Evolutionary conservation across 2,888 invertebrate genomes (phyloP).

Genomic region (Acanthosepion lycidas): DNA sequence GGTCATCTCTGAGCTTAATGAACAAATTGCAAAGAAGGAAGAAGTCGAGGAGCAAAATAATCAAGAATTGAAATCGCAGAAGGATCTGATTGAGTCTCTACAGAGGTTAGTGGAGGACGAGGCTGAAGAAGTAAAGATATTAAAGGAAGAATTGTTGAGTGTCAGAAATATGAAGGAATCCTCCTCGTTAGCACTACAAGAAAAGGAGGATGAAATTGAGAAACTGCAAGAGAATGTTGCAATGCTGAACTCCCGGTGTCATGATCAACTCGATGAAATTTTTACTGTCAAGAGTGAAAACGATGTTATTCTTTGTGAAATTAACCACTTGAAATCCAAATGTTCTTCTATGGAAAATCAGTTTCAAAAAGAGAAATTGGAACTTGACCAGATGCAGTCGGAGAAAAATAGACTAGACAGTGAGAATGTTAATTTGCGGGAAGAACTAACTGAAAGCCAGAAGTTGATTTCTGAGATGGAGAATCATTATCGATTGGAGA

Average conservation of each 20-base stretch:
- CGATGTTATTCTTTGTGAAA: constrained; percentile 49
- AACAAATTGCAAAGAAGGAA: not conserved
- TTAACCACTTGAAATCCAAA: constrained; percentile 13
- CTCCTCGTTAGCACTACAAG: not conserved
- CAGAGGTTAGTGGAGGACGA: not conserved
- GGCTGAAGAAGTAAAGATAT: not conserved
- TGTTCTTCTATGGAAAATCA: not conserved
- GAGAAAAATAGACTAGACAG: not conserved
- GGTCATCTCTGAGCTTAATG: not conserved
- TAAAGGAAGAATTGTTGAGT: not conserved
- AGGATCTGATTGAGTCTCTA: not conserved
- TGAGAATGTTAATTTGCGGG: not conserved
- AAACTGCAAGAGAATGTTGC: constrained; percentile 48
- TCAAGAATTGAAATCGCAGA: not conserved
- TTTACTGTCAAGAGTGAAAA: constrained; percentile 53
- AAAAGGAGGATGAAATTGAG: constrained; percentile 48
- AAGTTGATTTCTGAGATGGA: not conserved
- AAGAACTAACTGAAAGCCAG: not conserved
- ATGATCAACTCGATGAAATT: constrained; percentile 51
- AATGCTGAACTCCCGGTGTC: constrained; percentile 47
- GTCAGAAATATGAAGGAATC: not conserved
- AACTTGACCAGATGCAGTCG: not conserved
- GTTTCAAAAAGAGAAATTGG: not conserved
- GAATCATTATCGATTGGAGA: not conserved
- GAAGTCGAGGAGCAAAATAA: not conserved